Percentiles rank a stretch among this genome's conserved stretches.
Conservation (phyloP, 2,797 vertebrate genomes). For the Parauchenoglanis punctatus region DNA sequence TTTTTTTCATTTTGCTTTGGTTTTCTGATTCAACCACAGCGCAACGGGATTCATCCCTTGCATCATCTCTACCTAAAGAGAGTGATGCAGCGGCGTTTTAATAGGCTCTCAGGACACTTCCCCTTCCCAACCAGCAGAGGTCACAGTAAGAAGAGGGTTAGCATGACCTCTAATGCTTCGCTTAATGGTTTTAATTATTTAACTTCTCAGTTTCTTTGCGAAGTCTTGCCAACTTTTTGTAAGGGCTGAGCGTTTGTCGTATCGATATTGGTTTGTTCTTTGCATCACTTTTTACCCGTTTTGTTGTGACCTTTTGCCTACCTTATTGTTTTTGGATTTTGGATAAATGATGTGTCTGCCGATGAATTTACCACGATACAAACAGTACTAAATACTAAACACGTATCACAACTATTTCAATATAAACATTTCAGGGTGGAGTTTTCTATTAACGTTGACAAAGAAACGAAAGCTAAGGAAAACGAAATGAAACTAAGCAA, state of each 20-base stretch:
- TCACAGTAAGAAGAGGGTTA: neutral
- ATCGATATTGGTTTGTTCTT: neutral
- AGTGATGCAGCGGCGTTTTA: neutral
- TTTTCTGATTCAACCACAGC: neutral
- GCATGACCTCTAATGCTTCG: neutral
- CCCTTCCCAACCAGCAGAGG: neutral
- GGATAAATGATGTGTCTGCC: neutral
- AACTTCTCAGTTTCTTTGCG: neutral
- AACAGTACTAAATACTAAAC: too few species aligned
- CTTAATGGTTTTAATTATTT: neutral
- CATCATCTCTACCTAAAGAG: neutral
- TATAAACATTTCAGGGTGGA: too few species aligned
- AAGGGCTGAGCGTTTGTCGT: neutral
- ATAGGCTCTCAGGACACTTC: neutral
- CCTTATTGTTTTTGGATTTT: neutral
- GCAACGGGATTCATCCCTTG: neutral
- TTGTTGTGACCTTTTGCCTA: neutral
- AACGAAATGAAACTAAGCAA: too few species aligned
- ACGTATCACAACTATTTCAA: too few species aligned
- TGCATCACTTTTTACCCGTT: neutral
- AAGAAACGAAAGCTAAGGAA: too few species aligned
- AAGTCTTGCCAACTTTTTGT: neutral
- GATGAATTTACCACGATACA: too few species aligned
- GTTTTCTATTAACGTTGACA: too few species aligned
- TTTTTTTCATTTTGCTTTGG: neutral